phyloP scores from a whole-genome alignment of 1,140 invertebrate genomes.

The Medauroidea extradentata region DNA sequence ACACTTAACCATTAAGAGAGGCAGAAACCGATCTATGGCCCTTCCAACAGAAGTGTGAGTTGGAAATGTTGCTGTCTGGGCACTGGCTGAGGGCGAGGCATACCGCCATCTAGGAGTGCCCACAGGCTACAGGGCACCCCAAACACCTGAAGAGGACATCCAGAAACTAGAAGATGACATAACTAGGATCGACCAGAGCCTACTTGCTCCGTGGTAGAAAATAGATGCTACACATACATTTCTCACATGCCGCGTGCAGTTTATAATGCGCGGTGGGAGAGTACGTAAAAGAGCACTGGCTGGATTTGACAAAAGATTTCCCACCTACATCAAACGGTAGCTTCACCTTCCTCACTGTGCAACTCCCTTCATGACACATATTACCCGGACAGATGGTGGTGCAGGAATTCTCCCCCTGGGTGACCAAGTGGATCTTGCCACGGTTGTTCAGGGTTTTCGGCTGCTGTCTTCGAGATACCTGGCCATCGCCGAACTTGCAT shows the following conservation, averaged over 20 bases:
- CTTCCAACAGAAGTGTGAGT: no score
- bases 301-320: conserved; percentile 22
- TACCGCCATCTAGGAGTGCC: conserved; percentile 32
- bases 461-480: background rate
- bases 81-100: conserved; percentile 17
- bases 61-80: background rate
- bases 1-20: conserved; percentile 11
- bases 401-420: no score
- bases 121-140: conserved; percentile 23
- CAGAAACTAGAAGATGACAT: conserved; percentile 13
- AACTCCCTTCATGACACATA: conserved; percentile 25
- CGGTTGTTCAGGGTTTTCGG: no score
- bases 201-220: no score
- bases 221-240: conserved; percentile 21
- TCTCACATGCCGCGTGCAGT: conserved; percentile 32
- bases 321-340: conserved; percentile 27
- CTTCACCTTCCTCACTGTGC: conserved; percentile 31
- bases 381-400: conserved; percentile 10
- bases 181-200: background rate
- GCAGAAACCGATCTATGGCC: background rate
- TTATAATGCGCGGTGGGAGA: conserved; percentile 25
- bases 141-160: conserved; percentile 23
- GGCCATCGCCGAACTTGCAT: no score
- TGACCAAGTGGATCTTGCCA: no score
- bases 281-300: conserved; percentile 23